Conservation (phyloP, 2,113 vertebrate genomes). For the Corythaeola cristata region DNA sequence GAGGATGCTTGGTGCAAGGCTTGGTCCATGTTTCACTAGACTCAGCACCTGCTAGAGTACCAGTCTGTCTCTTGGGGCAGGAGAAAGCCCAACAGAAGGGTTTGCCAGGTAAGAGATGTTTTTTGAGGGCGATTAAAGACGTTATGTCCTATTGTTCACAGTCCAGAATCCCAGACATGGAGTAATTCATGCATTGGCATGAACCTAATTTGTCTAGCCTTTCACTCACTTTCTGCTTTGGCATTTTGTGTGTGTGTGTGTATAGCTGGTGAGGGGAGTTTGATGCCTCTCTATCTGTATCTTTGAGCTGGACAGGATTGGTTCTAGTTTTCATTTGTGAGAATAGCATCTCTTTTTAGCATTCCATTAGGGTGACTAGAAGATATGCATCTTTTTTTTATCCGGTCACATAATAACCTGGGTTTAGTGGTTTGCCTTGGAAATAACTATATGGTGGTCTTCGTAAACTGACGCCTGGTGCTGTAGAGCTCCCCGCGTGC, state of each 20-base stretch:
- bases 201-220: background rate
- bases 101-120: background rate
- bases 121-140: background rate
- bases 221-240: background rate
- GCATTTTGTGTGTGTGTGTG: background rate
- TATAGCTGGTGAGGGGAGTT: background rate
- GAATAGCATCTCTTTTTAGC: background rate
- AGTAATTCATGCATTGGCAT: background rate
- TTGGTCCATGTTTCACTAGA: background rate
- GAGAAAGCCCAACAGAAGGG: background rate
- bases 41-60: background rate
- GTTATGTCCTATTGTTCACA: background rate
- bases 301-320: background rate
- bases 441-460: background rate
- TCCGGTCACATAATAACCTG: background rate
- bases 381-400: background rate
- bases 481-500: background rate
- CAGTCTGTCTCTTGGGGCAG: background rate
- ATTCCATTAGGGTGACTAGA: background rate
- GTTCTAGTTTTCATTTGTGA: background rate
- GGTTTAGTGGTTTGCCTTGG: background rate
- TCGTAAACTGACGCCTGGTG: background rate
- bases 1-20: background rate
- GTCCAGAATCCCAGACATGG: background rate
- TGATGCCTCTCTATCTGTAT: background rate